These are phyloP conservation scores for Miichthys miiuy DNA, from an alignment of 2,797 vertebrate genomes.

Conservation along the genomic window DNA sequence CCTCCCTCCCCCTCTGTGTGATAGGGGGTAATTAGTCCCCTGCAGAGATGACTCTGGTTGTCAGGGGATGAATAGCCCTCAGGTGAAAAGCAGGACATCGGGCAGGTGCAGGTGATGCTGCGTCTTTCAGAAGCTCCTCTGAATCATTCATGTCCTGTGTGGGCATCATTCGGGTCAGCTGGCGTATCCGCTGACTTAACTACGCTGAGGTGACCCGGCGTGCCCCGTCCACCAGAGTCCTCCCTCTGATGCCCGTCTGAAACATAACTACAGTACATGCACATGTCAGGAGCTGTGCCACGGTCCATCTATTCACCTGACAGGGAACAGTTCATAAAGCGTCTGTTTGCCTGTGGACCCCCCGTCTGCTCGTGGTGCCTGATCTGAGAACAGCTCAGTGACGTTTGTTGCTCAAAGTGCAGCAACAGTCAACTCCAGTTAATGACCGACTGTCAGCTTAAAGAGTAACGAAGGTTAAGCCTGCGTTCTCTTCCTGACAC, in stretches of 20 bases:
- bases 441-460: constrained; percentile 54
- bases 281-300: constrained; percentile 1
- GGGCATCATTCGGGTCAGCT: constrained; percentile 57
- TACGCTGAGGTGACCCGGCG: constrained; percentile 44
- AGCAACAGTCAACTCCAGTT: constrained; percentile 23
- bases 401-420: constrained; percentile 17
- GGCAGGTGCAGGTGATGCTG: constrained; percentile 58
- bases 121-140: constrained; percentile 58
- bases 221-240: constrained; percentile 1
- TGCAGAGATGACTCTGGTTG: constrained; percentile 64
- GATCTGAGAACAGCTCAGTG: constrained; percentile 6
- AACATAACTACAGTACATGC: neutral
- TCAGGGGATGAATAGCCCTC: constrained; percentile 71
- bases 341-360: constrained; percentile 2
- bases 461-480: constrained; percentile 19
- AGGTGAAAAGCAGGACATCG: constrained; percentile 62
- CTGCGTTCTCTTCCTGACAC: neutral
- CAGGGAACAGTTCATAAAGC: constrained; percentile 10
- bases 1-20: constrained; percentile 11
- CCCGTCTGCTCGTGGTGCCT: neutral
- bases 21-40: constrained; percentile 76
- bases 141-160: constrained; percentile 81
- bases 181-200: constrained; percentile 41
- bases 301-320: neutral
- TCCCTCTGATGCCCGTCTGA: neutral